Evolutionary conservation across 2,797 vertebrate species (phyloP), one percentile per base, ranked within the genome.

Genomic region (Tenualosa thibaudeaui): DNA sequence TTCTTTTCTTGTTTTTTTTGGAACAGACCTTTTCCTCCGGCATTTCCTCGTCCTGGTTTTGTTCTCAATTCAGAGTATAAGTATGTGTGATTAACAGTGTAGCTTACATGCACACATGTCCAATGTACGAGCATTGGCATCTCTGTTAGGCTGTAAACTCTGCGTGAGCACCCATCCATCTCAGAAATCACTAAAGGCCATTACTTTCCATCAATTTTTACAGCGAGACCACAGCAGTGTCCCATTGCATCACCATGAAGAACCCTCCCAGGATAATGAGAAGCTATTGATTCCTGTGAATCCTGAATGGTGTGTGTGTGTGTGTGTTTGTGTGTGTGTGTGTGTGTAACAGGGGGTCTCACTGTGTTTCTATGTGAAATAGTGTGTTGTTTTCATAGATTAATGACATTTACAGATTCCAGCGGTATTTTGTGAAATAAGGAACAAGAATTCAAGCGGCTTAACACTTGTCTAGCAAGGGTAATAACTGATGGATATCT

Each of bases 261-360:
- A 94, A 94, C 90, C 88, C 88, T 91, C 90, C 85, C 15, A 85
- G 17, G 90, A 93, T 95, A 94, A 94, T 93, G 93, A 94, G 90
- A 85, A 87, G 83, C 92, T 88, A 94, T 93, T 94, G 93, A 95
- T 94, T 93, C 91, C 91, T 90, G 91, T 91, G 91, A 89, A 88
- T 90, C 58, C 9, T 65, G 62, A 65, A 31, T 65, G 62, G 19
- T 46, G 46, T 46, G 46, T 46, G 46, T 46, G 46, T 46, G 4
- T 46, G 2, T 46, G 4, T 46, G 0, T 46, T 0, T 46, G 4
- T 46, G 4, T 46, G 4, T 46, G 0, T 46, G 4, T 46, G 46
- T 46, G 46, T 46, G 46, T 4, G 46, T 4, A 7, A 46, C 4
- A 7, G 56, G 60, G 60, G n/a, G 24, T 12, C 22, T 58, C 17